A percentile compares a stretch with the other conserved stretches of the same genome.
Conservation (phyloP, 2,888 invertebrate species). For the Arrhopalites spinosus region DNA sequence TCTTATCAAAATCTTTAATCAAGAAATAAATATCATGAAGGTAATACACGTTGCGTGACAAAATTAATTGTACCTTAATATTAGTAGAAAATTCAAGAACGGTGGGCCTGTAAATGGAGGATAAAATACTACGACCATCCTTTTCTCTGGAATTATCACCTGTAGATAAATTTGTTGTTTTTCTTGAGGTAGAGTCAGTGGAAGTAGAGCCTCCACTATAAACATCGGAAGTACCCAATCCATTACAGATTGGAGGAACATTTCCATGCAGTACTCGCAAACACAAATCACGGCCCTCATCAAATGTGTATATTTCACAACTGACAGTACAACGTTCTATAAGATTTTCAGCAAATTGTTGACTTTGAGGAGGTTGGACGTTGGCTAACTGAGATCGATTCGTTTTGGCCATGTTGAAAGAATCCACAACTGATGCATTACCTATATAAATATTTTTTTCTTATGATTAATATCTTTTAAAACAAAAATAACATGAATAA, state of each 20-base stretch:
- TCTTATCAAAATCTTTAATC: neutral
- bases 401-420: neutral
- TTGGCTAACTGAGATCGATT: neutral
- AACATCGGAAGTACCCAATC: neutral
- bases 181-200: neutral
- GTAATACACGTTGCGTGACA: too few species aligned
- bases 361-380: too few species aligned
- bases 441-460: too few species aligned
- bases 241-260: constrained; percentile 15
- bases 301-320: constrained; percentile 45
- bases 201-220: too few species aligned
- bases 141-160: neutral
- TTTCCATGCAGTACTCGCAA: neutral
- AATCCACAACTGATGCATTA: constrained; percentile 5
- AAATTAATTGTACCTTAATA: too few species aligned
- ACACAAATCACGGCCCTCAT: constrained; percentile 42
- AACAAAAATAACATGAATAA: too few species aligned
- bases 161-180: neutral
- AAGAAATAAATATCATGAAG: too few species aligned
- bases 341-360: neutral
- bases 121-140: neutral
- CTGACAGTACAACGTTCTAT: constrained; percentile 39
- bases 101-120: neutral
- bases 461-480: too few species aligned
- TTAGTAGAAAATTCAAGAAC: neutral